Base-by-base conservation (phyloP, 2,888 invertebrate genomes). In the Macaria notata region DNA sequence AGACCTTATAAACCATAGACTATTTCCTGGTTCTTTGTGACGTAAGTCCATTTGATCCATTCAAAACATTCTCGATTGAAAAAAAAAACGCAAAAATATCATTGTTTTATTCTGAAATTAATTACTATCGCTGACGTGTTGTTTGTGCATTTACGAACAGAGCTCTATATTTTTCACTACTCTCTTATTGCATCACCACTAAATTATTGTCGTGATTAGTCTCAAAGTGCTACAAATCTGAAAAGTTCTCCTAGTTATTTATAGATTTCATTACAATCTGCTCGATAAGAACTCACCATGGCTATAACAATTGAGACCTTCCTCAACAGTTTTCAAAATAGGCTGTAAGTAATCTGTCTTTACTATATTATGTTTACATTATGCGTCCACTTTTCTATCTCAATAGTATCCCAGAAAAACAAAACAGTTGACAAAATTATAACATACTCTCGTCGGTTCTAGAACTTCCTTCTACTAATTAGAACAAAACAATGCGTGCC, bases 271-370 rank as follows among this genome's bases (percentile, higher is more conserved):
- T 30, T 42, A 45, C 41, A 42, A 55, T 7, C 46, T 56, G 29
- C 19, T 33, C 45, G 52, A 60, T 63, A 52, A 58, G 8, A 58
- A 65, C 77, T 84, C 78, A 86, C 71, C 71, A 94, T 94, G 94
- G 91, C 93, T 79, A 87, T 93, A 65, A 92, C 93, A 69, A 82
- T 94, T 64, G 89, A 93, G 74, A 91, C 93, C 61, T 95, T 95
- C 82, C 81, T 94, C 72, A 94, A 94, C 84, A 93, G 94, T 69
- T 95, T 95, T 86, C 93, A 93, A 81, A 94, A 92, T 84, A 93
- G 92, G 77, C 87, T 95, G 95, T 95, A 84, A 94, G 95, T 95
- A 81, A 6, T 41, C 41, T 8, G 19, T 4, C 44, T 38, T 36
- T 41, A 4, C 8, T 41, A 41, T 8, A 8, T 8, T 9, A 8